These are phyloP conservation scores for Eristalis tenax DNA, from an alignment of 2,888 invertebrate genomes.

Conservation along the genomic window DNA sequence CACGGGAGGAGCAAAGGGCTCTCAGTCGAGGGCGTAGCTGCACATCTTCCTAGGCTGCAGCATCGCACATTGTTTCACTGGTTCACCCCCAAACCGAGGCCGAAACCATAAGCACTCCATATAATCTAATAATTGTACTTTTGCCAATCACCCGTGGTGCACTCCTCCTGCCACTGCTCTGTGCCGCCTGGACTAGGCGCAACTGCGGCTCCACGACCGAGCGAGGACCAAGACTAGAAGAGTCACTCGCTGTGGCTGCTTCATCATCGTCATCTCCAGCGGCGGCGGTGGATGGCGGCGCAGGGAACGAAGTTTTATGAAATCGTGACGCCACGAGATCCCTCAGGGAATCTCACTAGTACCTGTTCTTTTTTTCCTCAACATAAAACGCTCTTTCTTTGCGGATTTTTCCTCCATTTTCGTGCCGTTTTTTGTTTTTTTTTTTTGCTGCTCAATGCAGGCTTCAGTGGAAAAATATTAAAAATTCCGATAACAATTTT, in stretches of 20 bases:
- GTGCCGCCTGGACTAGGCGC: slow-evolving; percentile 31
- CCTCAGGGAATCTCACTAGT: slow-evolving; percentile 71
- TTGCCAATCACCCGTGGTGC: slow-evolving; percentile 58
- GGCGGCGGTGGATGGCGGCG: background rate
- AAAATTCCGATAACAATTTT: slow-evolving; percentile 71
- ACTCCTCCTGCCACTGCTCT: slow-evolving; percentile 22
- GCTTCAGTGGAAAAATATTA: slow-evolving; percentile 49
- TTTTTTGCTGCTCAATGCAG: background rate
- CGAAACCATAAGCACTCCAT: slow-evolving; percentile 66
- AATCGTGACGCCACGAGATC: slow-evolving; percentile 74
- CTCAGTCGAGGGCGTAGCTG: slow-evolving; percentile 53
- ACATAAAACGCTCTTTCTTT: slow-evolving; percentile 35
- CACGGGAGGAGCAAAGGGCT: background rate
- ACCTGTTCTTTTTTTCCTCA: slow-evolving; percentile 47
- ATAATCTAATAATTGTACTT: slow-evolving; percentile 70
- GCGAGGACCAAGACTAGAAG: background rate
- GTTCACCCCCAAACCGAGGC: slow-evolving; percentile 16
- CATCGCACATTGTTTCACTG: slow-evolving; percentile 56
- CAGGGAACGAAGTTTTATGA: slow-evolving; percentile 57
- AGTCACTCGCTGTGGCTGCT: slow-evolving; percentile 10
- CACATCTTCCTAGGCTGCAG: slow-evolving; percentile 51
- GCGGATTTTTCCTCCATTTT: slow-evolving; percentile 37
- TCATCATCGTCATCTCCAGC: slow-evolving; percentile 34
- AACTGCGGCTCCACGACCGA: background rate
- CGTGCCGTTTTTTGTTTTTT: slow-evolving; percentile 11